Conservation (phyloP, 1,140 invertebrate species). For the Neuroterus valhalla region DNA sequence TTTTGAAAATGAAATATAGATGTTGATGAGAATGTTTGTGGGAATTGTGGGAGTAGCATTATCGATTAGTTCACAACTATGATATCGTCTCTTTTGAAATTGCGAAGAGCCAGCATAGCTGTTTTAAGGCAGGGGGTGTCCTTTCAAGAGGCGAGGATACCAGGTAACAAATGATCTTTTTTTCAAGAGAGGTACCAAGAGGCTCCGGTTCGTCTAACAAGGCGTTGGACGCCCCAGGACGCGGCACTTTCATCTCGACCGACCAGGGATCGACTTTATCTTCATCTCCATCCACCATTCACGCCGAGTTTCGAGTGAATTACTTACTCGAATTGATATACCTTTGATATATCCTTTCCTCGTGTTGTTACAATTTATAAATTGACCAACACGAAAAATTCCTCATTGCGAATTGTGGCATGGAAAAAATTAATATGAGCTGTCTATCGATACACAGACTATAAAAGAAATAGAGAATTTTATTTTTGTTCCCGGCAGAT, state of each 20-base stretch:
- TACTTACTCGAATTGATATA: slow-evolving; percentile 67
- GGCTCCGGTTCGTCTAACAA: slow-evolving; percentile 69
- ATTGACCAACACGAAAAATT: too few species aligned
- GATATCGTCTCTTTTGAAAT: not conserved
- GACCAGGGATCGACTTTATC: slow-evolving; percentile 68
- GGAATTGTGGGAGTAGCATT: too few species aligned
- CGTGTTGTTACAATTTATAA: too few species aligned
- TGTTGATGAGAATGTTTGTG: too few species aligned
- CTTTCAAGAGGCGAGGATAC: slow-evolving; percentile 40
- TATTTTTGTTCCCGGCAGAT: too few species aligned
- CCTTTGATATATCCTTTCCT: too few species aligned
- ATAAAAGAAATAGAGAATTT: too few species aligned
- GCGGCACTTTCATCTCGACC: slow-evolving; percentile 68
- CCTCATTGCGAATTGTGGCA: too few species aligned
- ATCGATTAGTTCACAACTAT: too few species aligned
- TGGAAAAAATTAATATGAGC: too few species aligned
- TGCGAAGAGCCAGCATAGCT: not conserved
- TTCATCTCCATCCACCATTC: slow-evolving; percentile 65
- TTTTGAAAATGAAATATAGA: too few species aligned
- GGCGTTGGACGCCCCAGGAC: slow-evolving; percentile 69
- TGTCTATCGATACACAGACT: too few species aligned
- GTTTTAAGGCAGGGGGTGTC: slow-evolving; percentile 15
- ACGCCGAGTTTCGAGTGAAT: slow-evolving; percentile 62
- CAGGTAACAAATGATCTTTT: slow-evolving; percentile 69
- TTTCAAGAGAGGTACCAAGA: slow-evolving; percentile 65